phyloP scores from a whole-genome alignment of 2,888 invertebrate species.

The Drosophila gaucha region DNA sequence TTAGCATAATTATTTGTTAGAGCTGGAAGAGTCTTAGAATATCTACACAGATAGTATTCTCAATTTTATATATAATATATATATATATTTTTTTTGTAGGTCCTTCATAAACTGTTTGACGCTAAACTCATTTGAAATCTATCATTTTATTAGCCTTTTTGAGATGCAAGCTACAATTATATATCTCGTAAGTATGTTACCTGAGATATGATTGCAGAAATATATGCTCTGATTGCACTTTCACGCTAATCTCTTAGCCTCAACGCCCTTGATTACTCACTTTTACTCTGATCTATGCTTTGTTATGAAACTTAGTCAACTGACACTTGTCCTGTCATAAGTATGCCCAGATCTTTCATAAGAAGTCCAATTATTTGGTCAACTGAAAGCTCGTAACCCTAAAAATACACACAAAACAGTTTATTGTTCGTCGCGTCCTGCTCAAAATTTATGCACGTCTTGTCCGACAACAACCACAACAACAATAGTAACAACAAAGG shows the following conservation, averaged over 20 bases:
- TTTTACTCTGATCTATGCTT: conserved; percentile 8
- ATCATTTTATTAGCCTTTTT: too few species aligned
- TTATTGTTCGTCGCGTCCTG: conserved; percentile 47
- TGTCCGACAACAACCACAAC: conserved; percentile 39
- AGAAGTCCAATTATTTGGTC: conserved; percentile 64
- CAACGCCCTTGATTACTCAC: neutral
- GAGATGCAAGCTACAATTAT: neutral
- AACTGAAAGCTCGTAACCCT: conserved; percentile 48
- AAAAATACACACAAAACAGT: conserved; percentile 14
- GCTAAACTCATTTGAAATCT: too few species aligned
- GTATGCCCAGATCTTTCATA: conserved; percentile 24
- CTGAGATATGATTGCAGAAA: neutral
- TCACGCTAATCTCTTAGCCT: too few species aligned
- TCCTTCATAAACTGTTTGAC: too few species aligned
- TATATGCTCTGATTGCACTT: neutral
- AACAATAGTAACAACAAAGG: conserved; percentile 36
- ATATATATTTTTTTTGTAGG: too few species aligned
- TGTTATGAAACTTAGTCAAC: conserved; percentile 41
- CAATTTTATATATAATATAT: too few species aligned
- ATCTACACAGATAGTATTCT: too few species aligned
- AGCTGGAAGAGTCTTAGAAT: too few species aligned
- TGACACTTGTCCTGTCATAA: conserved; percentile 29
- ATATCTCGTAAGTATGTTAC: neutral
- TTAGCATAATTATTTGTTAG: too few species aligned
- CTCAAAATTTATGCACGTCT: conserved; percentile 74